Evolutionary conservation across 1,140 invertebrate species (phyloP).

Genomic region (Papilio aristodemus): DNA sequence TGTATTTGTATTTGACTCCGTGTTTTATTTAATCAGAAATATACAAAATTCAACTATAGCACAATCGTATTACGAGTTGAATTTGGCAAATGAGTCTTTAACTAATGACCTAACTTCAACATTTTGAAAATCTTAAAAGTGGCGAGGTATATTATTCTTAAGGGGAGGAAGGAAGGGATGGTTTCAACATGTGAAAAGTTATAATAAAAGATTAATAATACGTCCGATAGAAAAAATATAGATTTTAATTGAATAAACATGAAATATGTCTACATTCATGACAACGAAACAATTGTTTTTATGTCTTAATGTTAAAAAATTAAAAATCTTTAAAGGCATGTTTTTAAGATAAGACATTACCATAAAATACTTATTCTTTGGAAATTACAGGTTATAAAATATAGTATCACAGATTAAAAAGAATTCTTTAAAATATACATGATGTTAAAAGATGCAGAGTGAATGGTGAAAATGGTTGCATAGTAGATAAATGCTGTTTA

Average conservation of each 20-base stretch:
- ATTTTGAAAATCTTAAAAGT: too few relatives aligned
- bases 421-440: not conserved
- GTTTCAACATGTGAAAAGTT: too few relatives aligned
- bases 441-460: too few relatives aligned
- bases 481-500: too few relatives aligned
- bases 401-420: slow-evolving; percentile 12
- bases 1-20: slow-evolving; percentile 80
- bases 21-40: slow-evolving; percentile 50
- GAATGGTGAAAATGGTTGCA: too few relatives aligned
- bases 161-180: too few relatives aligned
- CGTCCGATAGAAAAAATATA: slow-evolving; percentile 36
- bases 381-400: not conserved
- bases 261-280: slow-evolving; percentile 35
- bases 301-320: not conserved
- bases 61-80: too few relatives aligned
- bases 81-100: too few relatives aligned
- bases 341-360: not conserved
- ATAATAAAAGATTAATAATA: not conserved
- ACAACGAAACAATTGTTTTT: slow-evolving; percentile 15
- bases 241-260: slow-evolving; percentile 34
- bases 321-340: not conserved
- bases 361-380: not conserved
- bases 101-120: too few relatives aligned
- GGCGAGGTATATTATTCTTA: too few relatives aligned
- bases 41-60: too few relatives aligned